These are phyloP conservation scores for Caenorhabditis angaria DNA, from an alignment of 2,888 invertebrate genomes.

Conservation along the genomic window DNA sequence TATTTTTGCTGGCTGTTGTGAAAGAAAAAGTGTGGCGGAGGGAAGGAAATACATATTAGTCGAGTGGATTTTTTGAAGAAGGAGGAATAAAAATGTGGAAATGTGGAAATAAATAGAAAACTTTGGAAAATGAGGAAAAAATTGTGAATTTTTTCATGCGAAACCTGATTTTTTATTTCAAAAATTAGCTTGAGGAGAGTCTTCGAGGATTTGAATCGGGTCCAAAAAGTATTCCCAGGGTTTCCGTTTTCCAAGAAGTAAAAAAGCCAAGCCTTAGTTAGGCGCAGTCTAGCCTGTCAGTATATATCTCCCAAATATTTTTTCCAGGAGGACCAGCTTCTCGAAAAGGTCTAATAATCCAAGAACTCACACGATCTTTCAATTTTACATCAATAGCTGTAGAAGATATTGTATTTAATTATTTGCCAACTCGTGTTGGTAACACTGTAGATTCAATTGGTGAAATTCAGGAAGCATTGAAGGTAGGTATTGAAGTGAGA, in stretches of 20 bases:
- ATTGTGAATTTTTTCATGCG: too few species aligned
- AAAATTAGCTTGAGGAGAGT: background rate
- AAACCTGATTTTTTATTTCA: too few species aligned
- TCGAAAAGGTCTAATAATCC: constrained; percentile 68
- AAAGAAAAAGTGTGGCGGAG: too few species aligned
- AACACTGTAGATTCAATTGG: constrained; percentile 60
- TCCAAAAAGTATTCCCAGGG: background rate
- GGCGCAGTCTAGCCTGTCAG: too few species aligned
- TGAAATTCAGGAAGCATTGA: constrained; percentile 65
- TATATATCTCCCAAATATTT: constrained; percentile 8
- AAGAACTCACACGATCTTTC: constrained; percentile 67
- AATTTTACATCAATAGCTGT: constrained; percentile 64
- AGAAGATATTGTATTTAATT: constrained; percentile 69
- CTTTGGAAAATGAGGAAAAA: too few species aligned
- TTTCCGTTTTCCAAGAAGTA: too few species aligned
- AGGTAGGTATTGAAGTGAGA: constrained; percentile 32
- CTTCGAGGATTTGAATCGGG: background rate
- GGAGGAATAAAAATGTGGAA: too few species aligned
- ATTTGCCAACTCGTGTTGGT: constrained; percentile 67
- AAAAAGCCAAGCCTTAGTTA: too few species aligned
- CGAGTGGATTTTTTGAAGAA: too few species aligned
- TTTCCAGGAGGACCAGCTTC: constrained; percentile 70
- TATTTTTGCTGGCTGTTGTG: too few species aligned
- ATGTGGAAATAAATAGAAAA: too few species aligned
- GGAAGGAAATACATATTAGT: background rate